Base-by-base conservation (phyloP, 1,140 invertebrate species). In the Drosophila navojoa region DNA sequence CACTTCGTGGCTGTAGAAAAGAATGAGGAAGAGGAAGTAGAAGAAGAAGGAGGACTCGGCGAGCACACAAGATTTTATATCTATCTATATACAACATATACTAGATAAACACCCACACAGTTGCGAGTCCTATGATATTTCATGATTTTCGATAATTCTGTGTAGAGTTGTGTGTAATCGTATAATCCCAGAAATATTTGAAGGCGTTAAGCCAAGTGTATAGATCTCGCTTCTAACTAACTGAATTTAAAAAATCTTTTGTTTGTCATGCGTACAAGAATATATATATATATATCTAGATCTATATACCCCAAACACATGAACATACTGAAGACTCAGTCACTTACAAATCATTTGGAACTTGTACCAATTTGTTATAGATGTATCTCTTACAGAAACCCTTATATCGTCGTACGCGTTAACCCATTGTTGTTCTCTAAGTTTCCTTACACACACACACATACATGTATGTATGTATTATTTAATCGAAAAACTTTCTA, bases 151-250 rank as follows among this genome's bases (percentile, higher is more conserved):
- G 32, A 22, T 47, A 63, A 55, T 70, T 69, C 44, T 62, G 27
- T 70, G 52, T 61, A 62, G 57, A 68, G 45, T 49, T 73, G 45
- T 19, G 35, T 38, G 29, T 53, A 53, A 58, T 53, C 45, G 38
- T 63, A 63, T 32, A 10, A 10, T 63, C 29, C 16, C 29, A 40
- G 9, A 54, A 32, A 59, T 67, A 16, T 66, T 25, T 53, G 54
- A 40, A 54, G 50, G 69, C 53, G 62, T 32, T 59, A 60, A 71
- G 73, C n/a, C 32, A 68, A 69, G 35, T 89, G 61, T 77, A 77
- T 89, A 87, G 82, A 86, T 86, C 82, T 86, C 82, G 82, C 79
- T 62, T 55, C n/a, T n/a, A n/a, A 2, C 42, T 35, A 54, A 44
- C 66, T 29, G 52, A 71, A 61, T 63, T 68, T 77, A 40, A 13